Conservation (phyloP, 2,113 vertebrate genomes). For the Pristiophorus japonicus region DNA sequence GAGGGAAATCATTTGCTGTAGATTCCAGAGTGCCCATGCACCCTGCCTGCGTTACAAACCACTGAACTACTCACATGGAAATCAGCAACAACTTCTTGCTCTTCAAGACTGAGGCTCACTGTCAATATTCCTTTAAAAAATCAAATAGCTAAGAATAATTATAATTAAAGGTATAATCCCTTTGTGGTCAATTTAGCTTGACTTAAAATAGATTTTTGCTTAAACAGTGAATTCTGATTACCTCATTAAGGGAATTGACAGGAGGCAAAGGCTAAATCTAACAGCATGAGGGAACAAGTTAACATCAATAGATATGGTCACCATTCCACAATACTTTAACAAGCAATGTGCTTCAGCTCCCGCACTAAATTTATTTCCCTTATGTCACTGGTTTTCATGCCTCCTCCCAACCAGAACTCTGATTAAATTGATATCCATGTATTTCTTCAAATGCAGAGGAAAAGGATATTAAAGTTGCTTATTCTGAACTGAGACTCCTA, state of each 20-base stretch:
- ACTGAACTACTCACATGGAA: background rate
- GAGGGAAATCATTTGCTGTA: background rate
- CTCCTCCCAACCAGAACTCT: background rate
- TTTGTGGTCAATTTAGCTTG: background rate
- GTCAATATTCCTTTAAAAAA: background rate
- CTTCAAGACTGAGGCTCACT: background rate
- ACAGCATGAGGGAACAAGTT: background rate
- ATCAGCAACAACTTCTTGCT: background rate
- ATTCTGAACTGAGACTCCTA: background rate
- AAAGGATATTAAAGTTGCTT: background rate
- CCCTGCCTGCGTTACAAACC: background rate
- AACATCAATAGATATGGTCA: background rate
- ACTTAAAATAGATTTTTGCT: conserved; percentile 12
- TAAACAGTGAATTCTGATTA: background rate
- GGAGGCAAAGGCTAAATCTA: background rate
- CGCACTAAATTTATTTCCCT: background rate
- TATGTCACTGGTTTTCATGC: background rate
- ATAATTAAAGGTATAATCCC: background rate
- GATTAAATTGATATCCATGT: background rate
- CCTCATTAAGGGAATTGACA: background rate
- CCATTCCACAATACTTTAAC: background rate
- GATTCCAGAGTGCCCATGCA: background rate
- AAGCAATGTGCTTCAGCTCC: background rate
- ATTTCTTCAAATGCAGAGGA: background rate
- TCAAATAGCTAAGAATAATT: background rate